A percentile compares a stretch with the other conserved stretches of the same genome.
phyloP scores from a whole-genome alignment of 2,888 invertebrate species.

The Fragum fragum region DNA sequence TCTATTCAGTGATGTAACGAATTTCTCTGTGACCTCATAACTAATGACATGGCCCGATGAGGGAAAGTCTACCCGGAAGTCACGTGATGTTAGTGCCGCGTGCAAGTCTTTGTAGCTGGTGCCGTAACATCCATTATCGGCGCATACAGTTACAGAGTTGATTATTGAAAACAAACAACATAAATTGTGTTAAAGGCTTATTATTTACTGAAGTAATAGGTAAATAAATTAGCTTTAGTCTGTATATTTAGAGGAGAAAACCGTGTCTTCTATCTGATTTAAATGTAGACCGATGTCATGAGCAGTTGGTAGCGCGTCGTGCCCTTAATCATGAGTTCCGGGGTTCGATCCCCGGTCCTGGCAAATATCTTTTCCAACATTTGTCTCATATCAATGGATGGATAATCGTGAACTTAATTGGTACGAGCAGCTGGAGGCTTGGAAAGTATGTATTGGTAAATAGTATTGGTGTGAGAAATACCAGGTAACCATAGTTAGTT shows the following conservation, averaged over 20 bases:
- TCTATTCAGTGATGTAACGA: not conserved
- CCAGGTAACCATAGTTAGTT: too few relatives aligned
- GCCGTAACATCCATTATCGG: conserved; percentile 2
- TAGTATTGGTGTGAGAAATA: too few relatives aligned
- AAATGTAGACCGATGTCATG: too few relatives aligned
- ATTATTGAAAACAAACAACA: conserved; percentile 9
- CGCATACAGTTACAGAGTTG: not conserved
- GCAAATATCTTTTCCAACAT: too few relatives aligned
- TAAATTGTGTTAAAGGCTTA: not conserved
- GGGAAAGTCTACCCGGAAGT: conserved; percentile 19
- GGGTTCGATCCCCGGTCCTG: too few relatives aligned
- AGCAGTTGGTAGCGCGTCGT: too few relatives aligned
- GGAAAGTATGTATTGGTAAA: too few relatives aligned
- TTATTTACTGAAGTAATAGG: not conserved
- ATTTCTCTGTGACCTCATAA: conserved; percentile 14
- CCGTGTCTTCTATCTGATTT: too few relatives aligned
- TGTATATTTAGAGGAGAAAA: not conserved
- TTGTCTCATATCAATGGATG: too few relatives aligned
- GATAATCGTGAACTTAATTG: too few relatives aligned
- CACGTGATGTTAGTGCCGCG: conserved; percentile 25
- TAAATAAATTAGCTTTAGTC: not conserved
- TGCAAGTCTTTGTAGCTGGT: conserved; percentile 11
- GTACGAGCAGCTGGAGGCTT: too few relatives aligned
- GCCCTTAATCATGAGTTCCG: too few relatives aligned
- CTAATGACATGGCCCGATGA: conserved; percentile 29